A percentile compares a stretch with the other conserved stretches of the same genome.
Evolutionary conservation across 2,113 vertebrate genomes (phyloP).

Genomic region (Cyphomyrus plagiostoma): DNA sequence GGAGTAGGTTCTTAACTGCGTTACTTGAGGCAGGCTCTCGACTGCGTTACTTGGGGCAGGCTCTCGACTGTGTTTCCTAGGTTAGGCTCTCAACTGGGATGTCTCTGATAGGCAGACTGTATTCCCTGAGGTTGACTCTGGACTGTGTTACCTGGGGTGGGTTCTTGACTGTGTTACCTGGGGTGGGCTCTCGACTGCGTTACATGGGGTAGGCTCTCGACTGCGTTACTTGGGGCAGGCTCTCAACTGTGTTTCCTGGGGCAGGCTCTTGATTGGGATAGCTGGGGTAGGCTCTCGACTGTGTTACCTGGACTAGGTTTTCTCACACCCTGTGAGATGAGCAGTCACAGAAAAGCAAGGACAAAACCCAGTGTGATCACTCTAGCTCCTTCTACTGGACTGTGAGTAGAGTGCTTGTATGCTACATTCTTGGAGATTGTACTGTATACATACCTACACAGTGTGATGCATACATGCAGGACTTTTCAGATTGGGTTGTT

Average conservation of each 20-base stretch:
- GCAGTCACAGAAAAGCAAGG: not conserved
- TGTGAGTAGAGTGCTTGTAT: not conserved
- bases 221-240: not conserved
- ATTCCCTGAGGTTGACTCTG: not conserved
- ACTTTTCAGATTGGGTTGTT: not conserved
- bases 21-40: not conserved
- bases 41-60: not conserved
- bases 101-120: too few relatives aligned
- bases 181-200: not conserved
- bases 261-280: too few relatives aligned
- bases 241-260: not conserved
- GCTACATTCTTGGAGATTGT: not conserved
- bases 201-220: not conserved
- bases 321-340: not conserved
- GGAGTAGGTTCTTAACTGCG: not conserved
- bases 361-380: not conserved
- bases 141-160: not conserved
- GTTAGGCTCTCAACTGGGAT: too few relatives aligned
- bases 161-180: not conserved
- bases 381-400: slow-evolving; percentile 12
- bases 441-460: not conserved
- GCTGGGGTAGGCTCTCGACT: not conserved
- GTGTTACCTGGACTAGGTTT: not conserved
- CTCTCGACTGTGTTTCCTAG: not conserved
- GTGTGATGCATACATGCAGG: not conserved